phyloP scores from a whole-genome alignment of 2,113 vertebrate genomes.

The Sarotherodon lohbergeri region DNA sequence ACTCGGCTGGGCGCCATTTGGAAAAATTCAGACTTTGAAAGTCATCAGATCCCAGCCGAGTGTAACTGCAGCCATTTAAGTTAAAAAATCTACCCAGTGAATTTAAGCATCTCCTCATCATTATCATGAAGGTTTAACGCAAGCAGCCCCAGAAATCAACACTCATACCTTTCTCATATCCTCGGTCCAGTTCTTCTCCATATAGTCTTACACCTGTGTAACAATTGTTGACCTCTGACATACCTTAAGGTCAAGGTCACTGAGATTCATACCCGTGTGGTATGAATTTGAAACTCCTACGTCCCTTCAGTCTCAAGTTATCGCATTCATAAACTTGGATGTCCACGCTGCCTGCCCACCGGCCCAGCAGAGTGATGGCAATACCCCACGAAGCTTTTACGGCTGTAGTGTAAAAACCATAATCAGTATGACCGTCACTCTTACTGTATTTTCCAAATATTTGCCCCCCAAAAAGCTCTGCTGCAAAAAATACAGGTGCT shows the following conservation, averaged over 20 bases:
- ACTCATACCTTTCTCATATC: not conserved
- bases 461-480: not conserved
- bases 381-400: not conserved
- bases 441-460: not conserved
- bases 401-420: not conserved
- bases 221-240: not conserved
- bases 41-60: not conserved
- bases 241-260: not conserved
- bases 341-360: not conserved
- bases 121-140: not conserved
- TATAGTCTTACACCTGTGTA: not conserved
- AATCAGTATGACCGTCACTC: fast-evolving
- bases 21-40: not conserved
- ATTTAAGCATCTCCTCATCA: not conserved
- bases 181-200: not conserved
- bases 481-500: not conserved
- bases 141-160: not conserved
- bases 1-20: not conserved
- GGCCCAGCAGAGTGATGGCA: not conserved
- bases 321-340: not conserved
- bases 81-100: not conserved
- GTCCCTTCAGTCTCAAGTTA: not conserved
- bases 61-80: not conserved
- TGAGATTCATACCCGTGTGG: not conserved
- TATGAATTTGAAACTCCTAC: not conserved